Evolutionary conservation across 2,888 invertebrate species (phyloP), one percentile per base, ranked within the genome.

Genomic region (Andrena fulva): DNA sequence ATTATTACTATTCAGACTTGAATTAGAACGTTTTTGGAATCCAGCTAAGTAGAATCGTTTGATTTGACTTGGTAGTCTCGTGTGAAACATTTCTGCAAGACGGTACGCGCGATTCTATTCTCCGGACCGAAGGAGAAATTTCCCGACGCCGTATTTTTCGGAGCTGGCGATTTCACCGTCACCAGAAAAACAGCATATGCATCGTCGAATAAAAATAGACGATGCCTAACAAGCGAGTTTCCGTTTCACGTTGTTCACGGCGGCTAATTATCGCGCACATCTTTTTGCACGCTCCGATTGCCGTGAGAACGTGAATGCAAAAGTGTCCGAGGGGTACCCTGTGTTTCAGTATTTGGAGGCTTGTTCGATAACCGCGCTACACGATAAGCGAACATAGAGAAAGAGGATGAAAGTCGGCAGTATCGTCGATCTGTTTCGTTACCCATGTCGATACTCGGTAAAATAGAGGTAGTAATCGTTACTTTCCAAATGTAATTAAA

Each of bases 261-360:
- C 54, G 68, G 54, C 69, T 69, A 69, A 69, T 69, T 69, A 69
- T 56, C 69, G 54, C 56, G 69, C 69, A 35, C 69, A 59, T 69
- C 69, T 69, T 69, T 56, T 69, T 69, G 56, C 69, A 69, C 27
- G 56, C 10, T 69, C 56, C 69, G 56, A 69, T 69, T 54, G 69
- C 69, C 69, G 69, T 69, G 69, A 69, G 69, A 69, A 69, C 69
- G 56, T 16, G 56, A 35, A 56, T 56, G 35, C 69, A 69, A 69
- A 69, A 69, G 35, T 42, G 27, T 59, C 16, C 35, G 24, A 24
- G 16, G 68, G 24, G 16, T 56, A 8, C 52, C 27, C 1, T 16
- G 27, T 35, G 35, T 35, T 29, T 69, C 56, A 16, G 54, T 59
- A 59, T 69, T 56, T 29, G 35, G 35, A 54, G 12, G 27, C 56